phyloP scores from a whole-genome alignment of 1,140 invertebrate genomes.

The Achroia grisella region DNA sequence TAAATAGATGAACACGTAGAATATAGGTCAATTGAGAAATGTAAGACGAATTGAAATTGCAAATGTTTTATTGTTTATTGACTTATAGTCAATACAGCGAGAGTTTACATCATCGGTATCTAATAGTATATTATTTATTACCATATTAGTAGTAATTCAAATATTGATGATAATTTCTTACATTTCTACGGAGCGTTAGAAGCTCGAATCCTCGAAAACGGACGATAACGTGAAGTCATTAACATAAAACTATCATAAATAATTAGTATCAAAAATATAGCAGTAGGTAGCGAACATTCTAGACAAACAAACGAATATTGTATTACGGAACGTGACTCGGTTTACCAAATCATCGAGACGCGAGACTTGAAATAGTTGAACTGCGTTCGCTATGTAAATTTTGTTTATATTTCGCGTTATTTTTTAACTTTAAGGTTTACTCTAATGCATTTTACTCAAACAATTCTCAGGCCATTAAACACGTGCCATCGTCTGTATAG shows the following conservation, averaged over 20 bases:
- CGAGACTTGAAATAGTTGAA: conserved; percentile 59
- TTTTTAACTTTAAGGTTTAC: conserved; percentile 54
- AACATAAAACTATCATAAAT: conserved; percentile 54
- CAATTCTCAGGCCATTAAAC: conserved; percentile 71
- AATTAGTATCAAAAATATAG: conserved; percentile 41
- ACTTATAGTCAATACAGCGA: too few species aligned
- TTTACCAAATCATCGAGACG: conserved; percentile 66
- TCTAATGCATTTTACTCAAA: conserved; percentile 71
- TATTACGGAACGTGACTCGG: conserved; percentile 53
- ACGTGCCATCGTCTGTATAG: conserved; percentile 71
- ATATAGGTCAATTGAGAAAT: too few species aligned
- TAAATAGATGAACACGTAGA: too few species aligned
- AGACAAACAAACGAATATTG: conserved; percentile 47
- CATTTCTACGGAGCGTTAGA: background rate
- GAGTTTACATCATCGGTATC: too few species aligned
- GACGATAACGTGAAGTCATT: conserved; percentile 38
- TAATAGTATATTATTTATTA: too few species aligned
- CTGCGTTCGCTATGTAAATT: conserved; percentile 63
- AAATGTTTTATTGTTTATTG: too few species aligned
- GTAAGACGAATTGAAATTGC: too few species aligned
- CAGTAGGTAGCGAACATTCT: conserved; percentile 38
- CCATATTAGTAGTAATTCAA: too few species aligned
- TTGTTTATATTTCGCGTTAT: conserved; percentile 65
- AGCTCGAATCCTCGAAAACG: conserved; percentile 43
- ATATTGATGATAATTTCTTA: too few species aligned